Evolutionary conservation across 2,888 invertebrate species (phyloP), one percentile per base, ranked within the genome.

Genomic region (Brenthis ino): DNA sequence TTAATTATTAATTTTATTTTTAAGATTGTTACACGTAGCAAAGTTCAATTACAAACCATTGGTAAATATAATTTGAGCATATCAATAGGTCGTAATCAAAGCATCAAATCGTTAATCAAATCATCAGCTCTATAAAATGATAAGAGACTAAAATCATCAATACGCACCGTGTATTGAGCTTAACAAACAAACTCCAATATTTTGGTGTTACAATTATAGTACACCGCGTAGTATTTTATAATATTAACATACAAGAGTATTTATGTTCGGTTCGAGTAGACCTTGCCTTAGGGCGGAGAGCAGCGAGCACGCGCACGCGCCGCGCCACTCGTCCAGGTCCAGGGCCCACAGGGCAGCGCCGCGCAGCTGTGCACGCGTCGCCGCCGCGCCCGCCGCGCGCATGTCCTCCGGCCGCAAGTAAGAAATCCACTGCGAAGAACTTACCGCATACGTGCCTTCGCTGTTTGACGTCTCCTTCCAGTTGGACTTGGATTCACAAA

Each of bases 291-390:
- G 83, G 0, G 96, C 95, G 37, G 94, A 93, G 63, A 96, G 85
- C 14, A 97, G 85, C 0, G 96, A 96, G 85, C 96, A 96, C 6
- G 95, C 94, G 81, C 96, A 96, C 68, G 91, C 88, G 33, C 94
- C 95, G 64, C 94, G 91, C 91, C 96, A 96, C 83, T 96, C 96
- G 80, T 97, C 97, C 76, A 96, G 88, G 85, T 96, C 96, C 28
- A 96, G 84, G 0, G 96, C 96, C 96, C 96, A 97, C 24, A 96
- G 92, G 89, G 96, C 96, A 11, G 95, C 96, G 8, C 97, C 97
- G 2, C 96, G 95, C 33, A 96, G 87, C 0, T 94, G 93, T 48
- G 94, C 82, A 12, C 89, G 86, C 70, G 94, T 93, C 0, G 95
- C 91, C 72, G 94, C 93, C 61, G 94, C 91, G 0, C 95, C 93